Evolutionary conservation across 1,140 invertebrate species (phyloP).

Genomic region (Pinna nobilis): DNA sequence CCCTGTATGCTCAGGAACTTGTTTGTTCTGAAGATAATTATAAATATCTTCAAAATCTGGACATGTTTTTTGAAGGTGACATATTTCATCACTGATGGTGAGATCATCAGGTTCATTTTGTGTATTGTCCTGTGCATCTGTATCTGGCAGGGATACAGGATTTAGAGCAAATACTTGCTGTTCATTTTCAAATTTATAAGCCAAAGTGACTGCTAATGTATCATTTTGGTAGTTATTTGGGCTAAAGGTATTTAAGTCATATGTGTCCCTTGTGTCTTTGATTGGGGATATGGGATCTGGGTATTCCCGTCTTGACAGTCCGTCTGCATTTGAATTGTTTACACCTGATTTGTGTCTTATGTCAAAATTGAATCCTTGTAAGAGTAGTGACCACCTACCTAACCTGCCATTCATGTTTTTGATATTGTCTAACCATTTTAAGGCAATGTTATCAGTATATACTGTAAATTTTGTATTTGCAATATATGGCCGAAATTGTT

Average conservation of each 20-base stretch:
- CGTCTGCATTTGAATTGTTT: constrained; percentile 34
- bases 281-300: background rate
- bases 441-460: constrained; percentile 35
- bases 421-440: constrained; percentile 34
- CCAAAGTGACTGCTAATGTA: background rate
- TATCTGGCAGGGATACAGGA: background rate
- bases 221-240: background rate
- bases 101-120: background rate
- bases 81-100: background rate
- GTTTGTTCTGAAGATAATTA: background rate
- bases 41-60: constrained; percentile 2
- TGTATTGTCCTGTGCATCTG: background rate
- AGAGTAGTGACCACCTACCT: constrained; percentile 34
- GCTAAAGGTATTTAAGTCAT: background rate
- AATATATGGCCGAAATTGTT: constrained; percentile 28
- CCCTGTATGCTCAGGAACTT: constrained; percentile 12
- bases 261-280: background rate
- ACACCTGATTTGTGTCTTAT: constrained; percentile 30
- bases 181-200: background rate
- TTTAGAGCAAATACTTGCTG: background rate
- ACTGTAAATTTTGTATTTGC: constrained; percentile 30
- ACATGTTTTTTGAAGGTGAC: background rate
- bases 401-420: constrained; percentile 26
- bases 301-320: constrained; percentile 5
- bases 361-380: constrained; percentile 36